Conservation (phyloP, 2,113 vertebrate species). For the Cettia cetti region DNA sequence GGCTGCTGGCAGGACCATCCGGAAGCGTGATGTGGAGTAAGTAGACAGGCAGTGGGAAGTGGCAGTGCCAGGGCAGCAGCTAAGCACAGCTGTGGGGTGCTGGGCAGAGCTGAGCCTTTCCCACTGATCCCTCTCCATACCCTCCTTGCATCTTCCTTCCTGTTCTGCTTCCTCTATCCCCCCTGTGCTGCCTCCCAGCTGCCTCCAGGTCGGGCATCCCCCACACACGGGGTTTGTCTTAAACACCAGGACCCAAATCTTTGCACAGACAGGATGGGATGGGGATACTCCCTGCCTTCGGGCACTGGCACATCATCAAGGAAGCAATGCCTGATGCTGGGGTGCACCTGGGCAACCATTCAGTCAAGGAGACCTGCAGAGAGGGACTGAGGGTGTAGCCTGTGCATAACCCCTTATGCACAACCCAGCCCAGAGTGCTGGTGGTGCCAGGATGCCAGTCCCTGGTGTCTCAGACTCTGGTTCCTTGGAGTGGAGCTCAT, state of each 20-base stretch:
- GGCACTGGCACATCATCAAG: background rate
- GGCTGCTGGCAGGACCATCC: slow-evolving; percentile 88
- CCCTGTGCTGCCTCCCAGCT: background rate
- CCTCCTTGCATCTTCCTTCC: background rate
- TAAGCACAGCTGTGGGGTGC: accelerated
- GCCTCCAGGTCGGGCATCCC: background rate
- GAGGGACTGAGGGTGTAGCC: background rate
- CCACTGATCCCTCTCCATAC: background rate
- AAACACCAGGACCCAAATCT: background rate
- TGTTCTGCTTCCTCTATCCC: accelerated
- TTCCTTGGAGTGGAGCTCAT: accelerated
- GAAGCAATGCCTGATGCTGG: background rate
- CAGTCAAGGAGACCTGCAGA: background rate
- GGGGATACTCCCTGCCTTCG: background rate
- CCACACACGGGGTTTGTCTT: background rate
- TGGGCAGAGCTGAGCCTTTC: background rate
- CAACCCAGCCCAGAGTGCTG: background rate
- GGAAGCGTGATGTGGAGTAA: slow-evolving; percentile 97
- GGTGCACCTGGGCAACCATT: background rate
- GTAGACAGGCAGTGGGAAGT: slow-evolving; percentile 29
- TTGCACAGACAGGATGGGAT: background rate
- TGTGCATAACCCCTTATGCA: background rate
- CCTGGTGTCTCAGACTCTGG: accelerated
- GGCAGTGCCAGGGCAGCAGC: background rate
- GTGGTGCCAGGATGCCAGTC: accelerated